phyloP scores from a whole-genome alignment of 2,888 invertebrate genomes.

The Cosmorhoe ocellata region DNA sequence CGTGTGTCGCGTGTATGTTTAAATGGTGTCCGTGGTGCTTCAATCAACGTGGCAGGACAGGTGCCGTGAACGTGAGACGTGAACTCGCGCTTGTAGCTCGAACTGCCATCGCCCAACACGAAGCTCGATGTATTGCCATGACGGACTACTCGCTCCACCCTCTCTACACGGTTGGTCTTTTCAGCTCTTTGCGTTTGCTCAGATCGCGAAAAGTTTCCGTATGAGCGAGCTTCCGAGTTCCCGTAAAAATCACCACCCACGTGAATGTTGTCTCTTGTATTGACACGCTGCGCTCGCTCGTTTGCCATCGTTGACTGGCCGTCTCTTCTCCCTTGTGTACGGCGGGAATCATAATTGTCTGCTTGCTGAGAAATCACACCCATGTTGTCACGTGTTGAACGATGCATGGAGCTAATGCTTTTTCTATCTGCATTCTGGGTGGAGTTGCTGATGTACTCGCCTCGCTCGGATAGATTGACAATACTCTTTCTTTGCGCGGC shows the following conservation, averaged over 20 bases:
- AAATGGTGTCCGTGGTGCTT: constrained; percentile 88
- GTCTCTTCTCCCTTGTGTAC: constrained; percentile 68
- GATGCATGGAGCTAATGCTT: constrained; percentile 90
- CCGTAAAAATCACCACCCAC: constrained; percentile 89
- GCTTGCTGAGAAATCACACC: constrained; percentile 77
- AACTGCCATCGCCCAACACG: constrained; percentile 86
- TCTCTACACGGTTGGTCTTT: constrained; percentile 74
- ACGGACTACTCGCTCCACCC: constrained; percentile 83
- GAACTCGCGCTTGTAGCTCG: constrained; percentile 90
- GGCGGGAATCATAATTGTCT: constrained; percentile 64
- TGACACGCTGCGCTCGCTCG: constrained; percentile 84
- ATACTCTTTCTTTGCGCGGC: constrained; percentile 92
- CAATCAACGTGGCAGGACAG: constrained; percentile 90
- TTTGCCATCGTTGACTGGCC: constrained; percentile 79
- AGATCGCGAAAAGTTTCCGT: constrained; percentile 85
- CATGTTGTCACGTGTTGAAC: constrained; percentile 83
- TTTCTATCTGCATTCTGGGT: constrained; percentile 87
- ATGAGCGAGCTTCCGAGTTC: constrained; percentile 86
- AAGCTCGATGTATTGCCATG: constrained; percentile 89
- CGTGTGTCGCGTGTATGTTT: constrained; percentile 93
- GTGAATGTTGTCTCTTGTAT: constrained; percentile 85
- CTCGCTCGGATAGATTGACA: constrained; percentile 88
- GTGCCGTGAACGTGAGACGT: constrained; percentile 87
- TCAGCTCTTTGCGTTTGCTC: constrained; percentile 68
- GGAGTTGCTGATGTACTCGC: constrained; percentile 85